Evolutionary conservation across 2,888 invertebrate genomes (phyloP), one percentile per base, ranked within the genome.

Genomic region (Noctua janthina): DNA sequence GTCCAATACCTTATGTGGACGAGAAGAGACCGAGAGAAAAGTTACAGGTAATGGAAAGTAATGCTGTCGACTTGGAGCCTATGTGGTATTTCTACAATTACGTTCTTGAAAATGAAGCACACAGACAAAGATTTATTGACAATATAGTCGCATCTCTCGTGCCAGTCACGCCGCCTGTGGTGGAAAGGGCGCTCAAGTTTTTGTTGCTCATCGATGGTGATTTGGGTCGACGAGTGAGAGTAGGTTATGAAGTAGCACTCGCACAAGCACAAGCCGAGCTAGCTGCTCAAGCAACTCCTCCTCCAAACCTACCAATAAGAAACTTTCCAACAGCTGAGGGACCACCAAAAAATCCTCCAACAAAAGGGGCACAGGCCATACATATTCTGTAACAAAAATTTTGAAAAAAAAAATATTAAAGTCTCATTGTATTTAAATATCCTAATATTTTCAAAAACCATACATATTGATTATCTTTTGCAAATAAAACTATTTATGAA

Each of bases 141-240:
- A 89, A 77, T 49, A 0, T 83, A 29, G 56, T 66, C 39, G 0
- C 35, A 2, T 71, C 79, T 35, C 78, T 89, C 3, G 67, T 73
- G 20, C 62, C 73, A 35, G 87, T 86, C 2, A 83, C 85, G 35
- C 84, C 88, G 0, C 80, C 86, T 2, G 78, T 86, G 10, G 17
- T 98, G 93, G 98, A 98, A 89, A 97, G 99, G 78, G 98, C 98
- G 6, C 97, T 99, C 5, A 97, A 97, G 87, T 98, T 98, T 92
- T 98, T 99, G 92, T 94, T 97, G n/a, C 97, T 98, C 90, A 98
- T 98, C 0, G 98, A 99, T 93, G 93, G 97, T 0, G 98, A 98
- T 70, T 98, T 98, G 81, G 98, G 99, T 3, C 97, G 95, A 85
- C 96, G 97, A 92, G 95, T 98, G n/a, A 97, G 97, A 11, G 56